phyloP scores from a whole-genome alignment of 2,888 invertebrate species.

The Odontomyia ornata region DNA sequence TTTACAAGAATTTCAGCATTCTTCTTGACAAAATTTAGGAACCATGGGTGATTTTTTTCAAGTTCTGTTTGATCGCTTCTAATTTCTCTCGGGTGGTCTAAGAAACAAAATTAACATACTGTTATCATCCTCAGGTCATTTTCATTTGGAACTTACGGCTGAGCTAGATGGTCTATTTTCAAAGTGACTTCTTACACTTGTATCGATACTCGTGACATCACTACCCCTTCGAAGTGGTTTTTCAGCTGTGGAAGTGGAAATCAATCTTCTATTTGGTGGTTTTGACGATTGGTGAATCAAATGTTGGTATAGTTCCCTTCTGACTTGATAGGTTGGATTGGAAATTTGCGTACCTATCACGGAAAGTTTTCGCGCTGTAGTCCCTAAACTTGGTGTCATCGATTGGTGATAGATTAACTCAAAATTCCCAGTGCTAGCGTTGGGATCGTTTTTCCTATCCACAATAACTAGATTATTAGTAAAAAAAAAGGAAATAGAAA shows the following conservation, averaged over 20 bases:
- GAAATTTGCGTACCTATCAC: neutral
- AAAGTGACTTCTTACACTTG: neutral
- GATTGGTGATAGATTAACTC: constrained; percentile 65
- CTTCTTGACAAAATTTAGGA: too few species aligned
- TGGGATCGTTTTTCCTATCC: constrained; percentile 59
- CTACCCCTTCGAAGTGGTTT: neutral
- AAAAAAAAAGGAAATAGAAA: too few species aligned
- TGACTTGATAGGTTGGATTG: constrained; percentile 11
- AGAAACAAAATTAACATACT: too few species aligned
- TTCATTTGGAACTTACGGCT: neutral
- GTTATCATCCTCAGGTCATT: too few species aligned
- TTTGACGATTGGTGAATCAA: neutral
- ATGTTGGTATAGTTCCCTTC: neutral
- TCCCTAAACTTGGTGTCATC: neutral
- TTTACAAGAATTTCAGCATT: neutral
- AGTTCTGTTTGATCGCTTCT: neutral
- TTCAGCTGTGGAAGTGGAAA: neutral
- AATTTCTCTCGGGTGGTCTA: constrained; percentile 2
- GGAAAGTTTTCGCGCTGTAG: neutral
- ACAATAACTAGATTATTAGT: constrained; percentile 67
- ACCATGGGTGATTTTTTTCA: neutral
- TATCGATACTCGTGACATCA: neutral
- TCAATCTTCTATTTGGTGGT: neutral
- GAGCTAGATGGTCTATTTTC: neutral
- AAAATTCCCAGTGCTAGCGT: constrained; percentile 69